Percentiles rank a stretch among this genome's conserved stretches.
phyloP scores from a whole-genome alignment of 2,797 vertebrate species.

The Manis javanica region DNA sequence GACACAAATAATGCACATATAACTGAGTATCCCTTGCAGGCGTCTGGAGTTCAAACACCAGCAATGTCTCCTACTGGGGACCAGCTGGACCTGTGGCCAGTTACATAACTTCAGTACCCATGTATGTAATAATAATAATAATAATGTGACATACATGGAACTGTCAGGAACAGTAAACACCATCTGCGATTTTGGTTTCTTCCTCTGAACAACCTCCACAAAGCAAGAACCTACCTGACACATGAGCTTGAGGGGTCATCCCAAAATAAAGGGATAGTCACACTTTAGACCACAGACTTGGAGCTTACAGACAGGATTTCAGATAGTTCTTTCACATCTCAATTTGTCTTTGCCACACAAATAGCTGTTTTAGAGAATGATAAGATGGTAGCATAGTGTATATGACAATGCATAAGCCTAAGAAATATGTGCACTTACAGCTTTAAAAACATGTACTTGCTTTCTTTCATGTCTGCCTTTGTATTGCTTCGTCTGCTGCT shows the following conservation, averaged over 20 bases:
- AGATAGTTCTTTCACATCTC: not conserved
- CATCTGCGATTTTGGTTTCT: not conserved
- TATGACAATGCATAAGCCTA: not conserved
- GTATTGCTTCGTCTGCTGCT: not conserved
- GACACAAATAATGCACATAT: no score
- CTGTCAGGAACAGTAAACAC: not conserved
- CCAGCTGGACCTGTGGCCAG: no score
- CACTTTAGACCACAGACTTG: not conserved
- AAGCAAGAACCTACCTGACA: not conserved
- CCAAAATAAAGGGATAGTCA: not conserved
- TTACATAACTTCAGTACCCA: not conserved
- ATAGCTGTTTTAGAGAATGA: not conserved
- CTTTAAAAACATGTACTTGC: not conserved
- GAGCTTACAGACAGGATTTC: not conserved
- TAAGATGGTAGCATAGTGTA: not conserved
- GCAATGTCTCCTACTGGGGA: no score
- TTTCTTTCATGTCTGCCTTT: not conserved
- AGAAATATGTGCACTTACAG: not conserved
- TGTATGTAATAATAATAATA: no score
- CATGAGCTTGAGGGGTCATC: not conserved
- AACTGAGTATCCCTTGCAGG: no score
- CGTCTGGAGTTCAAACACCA: no score
- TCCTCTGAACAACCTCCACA: not conserved
- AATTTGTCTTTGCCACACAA: not conserved
- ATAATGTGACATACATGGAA: no score